Evolutionary conservation across 2,888 invertebrate species (phyloP).

Genomic region (Cremastobaeus sp.): DNA sequence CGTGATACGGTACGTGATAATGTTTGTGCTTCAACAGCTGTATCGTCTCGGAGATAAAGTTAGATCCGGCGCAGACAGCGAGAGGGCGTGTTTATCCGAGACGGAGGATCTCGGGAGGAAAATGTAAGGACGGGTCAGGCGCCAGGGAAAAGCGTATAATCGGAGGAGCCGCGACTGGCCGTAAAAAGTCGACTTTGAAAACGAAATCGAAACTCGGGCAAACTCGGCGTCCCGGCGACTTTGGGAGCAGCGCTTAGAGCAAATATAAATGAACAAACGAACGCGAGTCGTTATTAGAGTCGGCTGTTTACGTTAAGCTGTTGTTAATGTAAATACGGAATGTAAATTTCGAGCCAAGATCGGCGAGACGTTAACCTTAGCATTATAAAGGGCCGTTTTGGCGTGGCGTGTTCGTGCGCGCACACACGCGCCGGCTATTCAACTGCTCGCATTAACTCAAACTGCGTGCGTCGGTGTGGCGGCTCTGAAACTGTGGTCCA

Average conservation of each 20-base stretch:
- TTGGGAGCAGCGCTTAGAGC: too few relatives aligned
- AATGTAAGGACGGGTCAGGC: conserved; percentile 32
- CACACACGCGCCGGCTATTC: conserved; percentile 42
- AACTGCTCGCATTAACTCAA: conserved; percentile 50
- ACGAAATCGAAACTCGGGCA: not conserved
- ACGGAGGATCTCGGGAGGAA: conserved; percentile 12
- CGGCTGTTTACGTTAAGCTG: conserved; percentile 1
- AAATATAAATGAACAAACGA: not conserved
- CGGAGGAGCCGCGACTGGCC: conserved; percentile 11
- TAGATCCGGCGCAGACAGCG: conserved; percentile 18
- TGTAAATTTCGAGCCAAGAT: conserved; percentile 28
- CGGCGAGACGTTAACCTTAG: conserved; percentile 47
- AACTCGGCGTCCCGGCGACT: too few relatives aligned
- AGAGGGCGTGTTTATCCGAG: conserved; percentile 36
- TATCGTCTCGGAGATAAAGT: conserved; percentile 36
- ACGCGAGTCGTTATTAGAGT: not conserved
- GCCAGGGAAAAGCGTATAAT: conserved; percentile 26
- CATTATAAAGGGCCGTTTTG: conserved; percentile 47
- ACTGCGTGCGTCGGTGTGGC: conserved; percentile 57
- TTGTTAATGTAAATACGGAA: conserved; percentile 32
- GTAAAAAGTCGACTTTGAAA: conserved; percentile 1
- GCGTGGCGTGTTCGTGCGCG: conserved; percentile 8
- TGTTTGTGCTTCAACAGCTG: conserved; percentile 43
- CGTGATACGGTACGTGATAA: conserved; percentile 18
- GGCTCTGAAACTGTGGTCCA: conserved; percentile 72